phyloP scores from a whole-genome alignment of 2,888 invertebrate species.

The Cylloceria caligata region DNA sequence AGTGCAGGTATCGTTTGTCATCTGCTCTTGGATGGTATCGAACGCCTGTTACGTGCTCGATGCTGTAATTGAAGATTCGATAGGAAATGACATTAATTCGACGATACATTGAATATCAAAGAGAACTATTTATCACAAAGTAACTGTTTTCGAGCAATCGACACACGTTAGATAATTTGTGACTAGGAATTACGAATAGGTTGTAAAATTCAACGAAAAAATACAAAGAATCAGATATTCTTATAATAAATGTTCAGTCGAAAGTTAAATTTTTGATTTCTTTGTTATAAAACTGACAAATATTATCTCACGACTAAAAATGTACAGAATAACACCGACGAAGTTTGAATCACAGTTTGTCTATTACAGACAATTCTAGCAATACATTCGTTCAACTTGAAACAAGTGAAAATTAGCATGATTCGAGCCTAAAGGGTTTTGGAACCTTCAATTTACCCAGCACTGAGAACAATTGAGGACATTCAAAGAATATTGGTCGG shows the following conservation, averaged over 20 bases:
- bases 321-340: neutral
- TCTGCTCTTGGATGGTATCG: conserved; percentile 32
- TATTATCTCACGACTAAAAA: neutral
- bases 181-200: neutral
- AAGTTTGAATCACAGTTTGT: neutral
- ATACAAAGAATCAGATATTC: too few relatives aligned
- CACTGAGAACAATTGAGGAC: neutral
- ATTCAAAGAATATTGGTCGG: neutral
- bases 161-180: neutral
- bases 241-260: too few relatives aligned
- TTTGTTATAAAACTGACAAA: neutral
- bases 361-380: too few relatives aligned
- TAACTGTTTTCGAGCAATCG: neutral
- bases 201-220: too few relatives aligned
- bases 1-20: conserved; percentile 52
- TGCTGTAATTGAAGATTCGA: neutral
- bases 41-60: conserved; percentile 16
- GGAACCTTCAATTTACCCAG: neutral
- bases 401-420: neutral
- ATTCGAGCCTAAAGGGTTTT: neutral
- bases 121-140: neutral
- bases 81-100: neutral
- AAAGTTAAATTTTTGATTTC: too few relatives aligned
- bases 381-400: neutral
- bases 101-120: conserved; percentile 2